Evolutionary conservation across 1,140 invertebrate genomes (phyloP), one percentile per base, ranked within the genome.

Genomic region (Drosophila sp.): DNA sequence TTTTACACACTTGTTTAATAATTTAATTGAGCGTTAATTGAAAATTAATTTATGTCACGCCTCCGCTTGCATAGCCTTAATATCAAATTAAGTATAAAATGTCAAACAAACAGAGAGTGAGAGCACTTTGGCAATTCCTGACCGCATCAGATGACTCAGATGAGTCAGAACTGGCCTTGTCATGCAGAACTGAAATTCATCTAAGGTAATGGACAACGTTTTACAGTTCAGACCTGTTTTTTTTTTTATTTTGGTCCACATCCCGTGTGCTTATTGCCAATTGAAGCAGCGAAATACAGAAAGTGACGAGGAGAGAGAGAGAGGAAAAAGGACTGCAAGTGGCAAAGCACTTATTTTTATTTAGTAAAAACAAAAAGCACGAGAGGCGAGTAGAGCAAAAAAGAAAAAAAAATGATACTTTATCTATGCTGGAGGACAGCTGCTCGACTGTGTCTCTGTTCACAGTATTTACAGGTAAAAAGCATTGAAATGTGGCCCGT

Each of bases 401-500:
- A 40, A 29, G 23, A 38, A 66, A 60, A 68, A 66, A 79, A 73
- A 82, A 76, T 66, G 58, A 72, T 87, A 87, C 77, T 86, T 86
- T 87, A 87, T 82, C 79, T 75, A 35, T 41, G 73, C 30, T 41
- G 32, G 56, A 69, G 64, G 75, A 74, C 57, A 70, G 68, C 57
- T 78, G 68, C 57, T 66, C 69, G 73, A 70, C 72, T 69, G 54
- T 70, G 72, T 64, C 33, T 25, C 50, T 64, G 60, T 75, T 66
- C 44, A 41, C 56, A 44, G 74, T 78, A 82, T 86, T 87, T 87
- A 87, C 83, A 87, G 82, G 83, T 86, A 76, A 86, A 76, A 87
- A 79, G 79, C 83, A 87, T 87, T 87, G 83, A 86, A 86, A 86
- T 86, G 76, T 58, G 83, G 72, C 70, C 72, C 76, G 79, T 86